Conservation (phyloP, 2,797 vertebrate species). For the Rhyacichthys aspro region DNA sequence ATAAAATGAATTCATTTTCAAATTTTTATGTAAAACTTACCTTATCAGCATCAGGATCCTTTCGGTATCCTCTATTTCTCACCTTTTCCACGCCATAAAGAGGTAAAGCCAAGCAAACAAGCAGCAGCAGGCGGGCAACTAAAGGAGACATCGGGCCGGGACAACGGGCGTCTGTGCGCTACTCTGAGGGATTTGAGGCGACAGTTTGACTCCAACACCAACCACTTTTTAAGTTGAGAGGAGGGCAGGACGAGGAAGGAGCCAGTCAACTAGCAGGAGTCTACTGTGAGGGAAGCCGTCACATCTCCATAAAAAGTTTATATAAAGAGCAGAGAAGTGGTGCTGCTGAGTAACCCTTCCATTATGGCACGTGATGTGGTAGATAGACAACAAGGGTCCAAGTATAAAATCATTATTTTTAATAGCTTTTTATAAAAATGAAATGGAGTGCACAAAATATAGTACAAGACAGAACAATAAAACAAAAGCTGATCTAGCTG, state of each 20-base stretch:
- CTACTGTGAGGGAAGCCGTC: not conserved
- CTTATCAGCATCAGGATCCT: slow-evolving; percentile 82
- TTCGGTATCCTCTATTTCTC: slow-evolving; percentile 79
- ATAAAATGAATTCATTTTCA: no score
- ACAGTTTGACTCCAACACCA: slow-evolving; percentile 32
- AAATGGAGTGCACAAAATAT: slow-evolving; percentile 52
- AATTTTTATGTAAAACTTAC: slow-evolving; percentile 62
- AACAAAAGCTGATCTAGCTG: slow-evolving; percentile 31
- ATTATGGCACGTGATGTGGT: no score
- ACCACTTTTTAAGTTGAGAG: slow-evolving; percentile 21
- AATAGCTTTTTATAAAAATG: slow-evolving; percentile 50
- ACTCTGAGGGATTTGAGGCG: slow-evolving; percentile 2
- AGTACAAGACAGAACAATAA: slow-evolving; percentile 22
- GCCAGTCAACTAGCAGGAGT: slow-evolving; percentile 33
- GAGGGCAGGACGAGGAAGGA: slow-evolving; percentile 65
- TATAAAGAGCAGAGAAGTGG: not conserved
- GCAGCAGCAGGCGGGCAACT: slow-evolving; percentile 66
- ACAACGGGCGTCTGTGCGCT: slow-evolving; percentile 10
- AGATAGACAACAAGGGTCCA: not conserved
- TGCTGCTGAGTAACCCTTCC: no score
- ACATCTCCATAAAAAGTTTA: slow-evolving; percentile 5
- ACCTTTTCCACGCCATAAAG: slow-evolving; percentile 78
- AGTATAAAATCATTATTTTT: slow-evolving; percentile 1
- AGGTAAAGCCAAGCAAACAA: slow-evolving; percentile 71
- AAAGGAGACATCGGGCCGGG: slow-evolving; percentile 61